These are phyloP conservation scores for Siniperca knerii DNA, from an alignment of 2,113 vertebrate genomes.

Conservation along the genomic window DNA sequence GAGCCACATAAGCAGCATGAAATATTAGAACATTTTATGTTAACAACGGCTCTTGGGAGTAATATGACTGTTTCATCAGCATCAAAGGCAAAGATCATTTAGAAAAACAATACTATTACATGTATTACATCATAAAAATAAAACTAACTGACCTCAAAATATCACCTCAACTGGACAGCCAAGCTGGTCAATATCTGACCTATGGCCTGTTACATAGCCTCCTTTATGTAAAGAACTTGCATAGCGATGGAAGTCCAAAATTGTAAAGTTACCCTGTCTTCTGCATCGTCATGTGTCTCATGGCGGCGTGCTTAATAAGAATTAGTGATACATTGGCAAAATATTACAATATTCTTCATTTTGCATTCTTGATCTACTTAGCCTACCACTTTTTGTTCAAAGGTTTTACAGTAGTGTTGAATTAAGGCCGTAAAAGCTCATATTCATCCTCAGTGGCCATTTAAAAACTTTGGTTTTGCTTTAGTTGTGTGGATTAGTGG, in stretches of 20 bases:
- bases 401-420: slow-evolving; percentile 4
- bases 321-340: neutral
- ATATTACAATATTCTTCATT: neutral
- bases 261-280: neutral
- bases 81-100: slow-evolving; percentile 44
- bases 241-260: neutral
- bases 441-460: slow-evolving; percentile 10
- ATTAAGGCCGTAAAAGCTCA: neutral
- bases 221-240: neutral
- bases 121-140: slow-evolving; percentile 20
- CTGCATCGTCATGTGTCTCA: neutral
- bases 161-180: neutral
- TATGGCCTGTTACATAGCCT: neutral
- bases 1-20: slow-evolving; percentile 58
- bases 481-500: slow-evolving; percentile 16
- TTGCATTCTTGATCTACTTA: neutral
- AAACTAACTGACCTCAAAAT: slow-evolving; percentile 3
- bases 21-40: slow-evolving; percentile 64
- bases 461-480: slow-evolving; percentile 32
- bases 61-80: slow-evolving; percentile 40
- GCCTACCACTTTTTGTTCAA: neutral
- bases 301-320: neutral
- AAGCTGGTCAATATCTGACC: neutral
- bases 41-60: slow-evolving; percentile 36
- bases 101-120: slow-evolving; percentile 24